Evolutionary conservation across 2,113 vertebrate species (phyloP).

Genomic region (Gadus macrocephalus): DNA sequence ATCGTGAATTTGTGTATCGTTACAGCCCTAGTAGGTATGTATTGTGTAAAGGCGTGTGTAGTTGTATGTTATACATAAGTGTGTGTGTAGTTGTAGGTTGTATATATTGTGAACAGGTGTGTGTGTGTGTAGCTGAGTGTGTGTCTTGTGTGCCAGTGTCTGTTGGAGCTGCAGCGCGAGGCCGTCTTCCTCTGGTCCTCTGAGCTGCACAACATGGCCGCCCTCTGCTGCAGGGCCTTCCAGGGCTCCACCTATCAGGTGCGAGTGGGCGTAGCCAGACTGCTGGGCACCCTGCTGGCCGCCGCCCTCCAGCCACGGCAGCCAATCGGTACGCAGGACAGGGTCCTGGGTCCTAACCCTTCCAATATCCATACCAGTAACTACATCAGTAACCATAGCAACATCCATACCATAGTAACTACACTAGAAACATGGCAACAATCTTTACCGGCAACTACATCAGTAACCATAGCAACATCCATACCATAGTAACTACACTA

Average conservation of each 20-base stretch:
- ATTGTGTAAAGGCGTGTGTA: too few species aligned
- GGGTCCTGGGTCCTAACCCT: too few species aligned
- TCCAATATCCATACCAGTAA: too few species aligned
- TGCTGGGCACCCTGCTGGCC: constrained; percentile 86
- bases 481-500: too few species aligned
- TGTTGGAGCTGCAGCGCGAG: constrained; percentile 91
- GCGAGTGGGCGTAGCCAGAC: constrained; percentile 79
- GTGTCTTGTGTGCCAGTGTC: constrained; percentile 71
- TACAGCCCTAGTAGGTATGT: too few species aligned
- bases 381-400: too few species aligned
- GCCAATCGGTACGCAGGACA: constrained; percentile 61
- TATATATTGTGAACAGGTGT: not conserved
- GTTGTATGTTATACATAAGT: too few species aligned
- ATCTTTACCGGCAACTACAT: too few species aligned
- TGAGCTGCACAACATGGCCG: constrained; percentile 87
- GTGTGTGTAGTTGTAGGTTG: not conserved
- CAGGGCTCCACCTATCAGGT: constrained; percentile 89
- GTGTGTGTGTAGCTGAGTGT: not conserved
- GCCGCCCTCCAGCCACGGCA: constrained; percentile 76
- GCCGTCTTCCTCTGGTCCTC: constrained; percentile 87
- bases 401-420: too few species aligned
- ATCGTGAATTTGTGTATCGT: too few species aligned
- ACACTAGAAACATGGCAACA: too few species aligned
- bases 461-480: too few species aligned
- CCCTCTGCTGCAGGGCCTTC: constrained; percentile 90